Conservation (phyloP, 2,888 invertebrate genomes). For the Neocrepidodera transversa region DNA sequence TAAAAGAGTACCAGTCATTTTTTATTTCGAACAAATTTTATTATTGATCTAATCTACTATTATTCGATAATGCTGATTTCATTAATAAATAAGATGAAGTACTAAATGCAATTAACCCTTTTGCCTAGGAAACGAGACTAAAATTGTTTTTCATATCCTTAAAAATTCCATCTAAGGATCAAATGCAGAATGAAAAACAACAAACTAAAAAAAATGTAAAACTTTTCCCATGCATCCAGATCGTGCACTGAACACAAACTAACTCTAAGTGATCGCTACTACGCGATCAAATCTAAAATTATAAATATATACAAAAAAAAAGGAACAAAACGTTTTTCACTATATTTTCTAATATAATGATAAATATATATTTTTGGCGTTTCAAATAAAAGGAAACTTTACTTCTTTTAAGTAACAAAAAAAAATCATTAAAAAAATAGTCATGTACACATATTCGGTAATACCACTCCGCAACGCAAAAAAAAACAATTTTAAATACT, state of each 20-base stretch:
- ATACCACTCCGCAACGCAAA: not conserved
- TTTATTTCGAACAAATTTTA: no score
- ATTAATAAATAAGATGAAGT: no score
- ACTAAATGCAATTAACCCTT: no score
- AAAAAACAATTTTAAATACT: not conserved
- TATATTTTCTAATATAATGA: conserved; percentile 55
- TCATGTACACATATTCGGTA: conserved; percentile 45
- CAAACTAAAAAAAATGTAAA: conserved; percentile 51
- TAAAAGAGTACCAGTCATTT: no score
- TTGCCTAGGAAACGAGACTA: not conserved
- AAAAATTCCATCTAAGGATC: conserved; percentile 30
- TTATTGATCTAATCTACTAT: no score
- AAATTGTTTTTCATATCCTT: not conserved
- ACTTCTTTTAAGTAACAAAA: conserved; percentile 60
- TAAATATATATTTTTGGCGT: conserved; percentile 61
- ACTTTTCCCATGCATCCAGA: conserved; percentile 42
- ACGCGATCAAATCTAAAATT: conserved; percentile 43
- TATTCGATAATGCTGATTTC: no score
- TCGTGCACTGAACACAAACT: conserved; percentile 42
- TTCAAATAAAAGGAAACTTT: conserved; percentile 59
- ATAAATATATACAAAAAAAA: conserved; percentile 59
- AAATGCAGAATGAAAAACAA: conserved; percentile 51
- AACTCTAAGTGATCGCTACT: conserved; percentile 40
- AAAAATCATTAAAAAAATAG: conserved; percentile 51
- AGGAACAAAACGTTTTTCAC: conserved; percentile 60